phyloP scores from a whole-genome alignment of 2,797 vertebrate species.

The Pangasius krempfi region DNA sequence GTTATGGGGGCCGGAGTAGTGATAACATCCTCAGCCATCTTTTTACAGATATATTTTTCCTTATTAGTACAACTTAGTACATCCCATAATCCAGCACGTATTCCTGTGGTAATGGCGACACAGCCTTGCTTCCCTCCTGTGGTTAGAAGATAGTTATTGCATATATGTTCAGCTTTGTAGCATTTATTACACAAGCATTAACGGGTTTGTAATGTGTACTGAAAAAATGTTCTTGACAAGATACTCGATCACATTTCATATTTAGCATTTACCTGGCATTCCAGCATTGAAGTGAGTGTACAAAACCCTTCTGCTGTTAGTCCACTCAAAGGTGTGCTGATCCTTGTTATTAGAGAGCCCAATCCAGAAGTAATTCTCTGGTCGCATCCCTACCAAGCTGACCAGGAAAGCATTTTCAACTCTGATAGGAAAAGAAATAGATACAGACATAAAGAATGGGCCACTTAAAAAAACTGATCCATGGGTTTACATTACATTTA shows the following conservation, averaged over 20 bases:
- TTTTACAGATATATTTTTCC: slow-evolving; percentile 90
- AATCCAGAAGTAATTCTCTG: slow-evolving; percentile 90
- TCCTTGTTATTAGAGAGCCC: slow-evolving; percentile 85
- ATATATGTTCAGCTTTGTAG: not conserved
- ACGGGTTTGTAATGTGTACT: not conserved
- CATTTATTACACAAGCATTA: not conserved
- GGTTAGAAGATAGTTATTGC: slow-evolving; percentile 3
- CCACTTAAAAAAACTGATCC: not conserved
- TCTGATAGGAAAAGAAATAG: slow-evolving; percentile 68
- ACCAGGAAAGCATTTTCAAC: slow-evolving; percentile 92
- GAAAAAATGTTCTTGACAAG: not conserved
- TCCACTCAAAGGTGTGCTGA: slow-evolving; percentile 83
- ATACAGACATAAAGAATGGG: not conserved
- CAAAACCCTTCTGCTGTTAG: slow-evolving; percentile 71
- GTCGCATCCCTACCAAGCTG: slow-evolving; percentile 85
- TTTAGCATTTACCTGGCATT: slow-evolving; percentile 84
- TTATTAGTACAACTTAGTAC: slow-evolving; percentile 84
- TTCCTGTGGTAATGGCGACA: slow-evolving; percentile 87
- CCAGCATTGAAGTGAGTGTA: slow-evolving; percentile 89
- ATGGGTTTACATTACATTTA: not conserved
- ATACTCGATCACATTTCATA: not conserved
- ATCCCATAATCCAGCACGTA: slow-evolving; percentile 91
- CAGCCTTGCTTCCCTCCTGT: slow-evolving; percentile 85
- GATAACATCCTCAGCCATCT: slow-evolving; percentile 81
- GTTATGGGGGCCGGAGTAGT: slow-evolving; percentile 78